These are phyloP conservation scores for Herpetotheres cachinnans DNA, from an alignment of 2,113 vertebrate species.

Conservation along the genomic window DNA sequence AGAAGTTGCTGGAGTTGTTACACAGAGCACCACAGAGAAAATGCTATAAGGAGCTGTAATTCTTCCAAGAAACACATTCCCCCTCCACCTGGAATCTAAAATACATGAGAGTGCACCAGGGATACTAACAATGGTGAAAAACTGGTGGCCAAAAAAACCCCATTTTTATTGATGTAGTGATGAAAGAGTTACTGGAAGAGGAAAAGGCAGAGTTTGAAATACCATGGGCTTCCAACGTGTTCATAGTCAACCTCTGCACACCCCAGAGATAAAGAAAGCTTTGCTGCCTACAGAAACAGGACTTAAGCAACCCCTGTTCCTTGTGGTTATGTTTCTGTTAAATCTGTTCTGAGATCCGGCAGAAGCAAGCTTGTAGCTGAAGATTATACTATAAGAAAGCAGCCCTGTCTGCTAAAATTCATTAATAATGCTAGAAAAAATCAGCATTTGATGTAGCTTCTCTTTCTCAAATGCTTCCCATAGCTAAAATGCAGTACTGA, in stretches of 20 bases:
- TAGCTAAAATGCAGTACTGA: background rate
- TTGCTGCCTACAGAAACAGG: background rate
- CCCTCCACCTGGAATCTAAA: background rate
- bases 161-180: background rate
- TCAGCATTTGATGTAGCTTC: background rate
- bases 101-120: background rate
- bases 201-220: background rate
- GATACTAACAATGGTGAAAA: background rate
- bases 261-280: background rate
- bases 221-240: background rate
- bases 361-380: background rate
- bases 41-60: background rate
- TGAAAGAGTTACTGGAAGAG: background rate
- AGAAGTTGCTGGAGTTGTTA: background rate
- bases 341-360: background rate
- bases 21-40: background rate
- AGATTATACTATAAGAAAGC: background rate
- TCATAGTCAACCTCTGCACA: background rate
- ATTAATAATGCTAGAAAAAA: background rate
- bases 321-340: background rate
- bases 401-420: background rate
- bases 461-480: background rate
- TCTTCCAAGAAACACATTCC: background rate
- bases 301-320: background rate
- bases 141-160: rapidly evolving